Conservation (phyloP, 2,113 vertebrate species). For the Mus musculus region GRCm39 chr10:111639501-111640000, state of each 20-base stretch:
- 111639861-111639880: neutral
- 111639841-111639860: neutral
- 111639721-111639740: slow-evolving; percentile 64
- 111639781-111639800: slow-evolving; percentile 69
- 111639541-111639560: slow-evolving; percentile 49
- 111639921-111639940: neutral
- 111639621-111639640: slow-evolving; percentile 37
- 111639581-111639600: slow-evolving; percentile 14
- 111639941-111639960: neutral
- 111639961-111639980: neutral
- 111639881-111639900: neutral
- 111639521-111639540: neutral
- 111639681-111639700: slow-evolving; percentile 55
- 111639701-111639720: slow-evolving; percentile 77
- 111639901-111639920: neutral
- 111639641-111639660: slow-evolving; percentile 62
- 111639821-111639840: slow-evolving; percentile 67
- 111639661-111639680: slow-evolving; percentile 58
- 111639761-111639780: slow-evolving; percentile 27
- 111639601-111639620: slow-evolving; percentile 62
- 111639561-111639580: slow-evolving; percentile 16
- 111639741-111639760: slow-evolving; percentile 71
- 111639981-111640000: neutral
- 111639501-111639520: neutral
- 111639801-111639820: slow-evolving; percentile 59